Base-by-base conservation (phyloP, 2,797 vertebrate species). In the Pseudopleuronectes americanus region DNA sequence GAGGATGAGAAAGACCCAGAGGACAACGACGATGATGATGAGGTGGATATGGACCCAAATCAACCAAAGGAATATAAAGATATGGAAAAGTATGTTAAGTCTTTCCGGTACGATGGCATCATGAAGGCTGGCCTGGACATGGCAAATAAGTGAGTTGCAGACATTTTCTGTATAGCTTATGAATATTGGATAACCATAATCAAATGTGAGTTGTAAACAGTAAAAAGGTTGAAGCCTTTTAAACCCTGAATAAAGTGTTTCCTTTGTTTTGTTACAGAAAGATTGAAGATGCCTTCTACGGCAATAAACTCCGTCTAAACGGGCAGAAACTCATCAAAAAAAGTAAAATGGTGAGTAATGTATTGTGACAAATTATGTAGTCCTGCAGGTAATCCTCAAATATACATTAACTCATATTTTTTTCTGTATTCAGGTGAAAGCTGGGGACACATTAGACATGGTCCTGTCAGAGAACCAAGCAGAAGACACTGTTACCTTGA, bases 271-370 rank as follows among this genome's bases (percentile, higher is more conserved):
- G 0, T 52, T 71, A 80, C 90, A 99, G 98, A 92, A 96, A 96
- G 95, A 92, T 98, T 79, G 98, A 99, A 88, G 97, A 98, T 61
- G 95, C 96, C 16, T 98, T 99, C 93, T 99, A 99, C 84, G 89
- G 90, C 80, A 94, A 92, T 86, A 96, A 95, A 64, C 95, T 99
- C 79, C 90, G 96, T 79, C 92, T 99, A 68, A 99, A 99, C 13
- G 97, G 97, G 86, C 96, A 96, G 73, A 97, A 93, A 67, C 92
- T 99, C 0, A 94, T 96, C 87, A 99, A 99, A 94, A 99, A 99
- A 91, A 98, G 97, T 85, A 97, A 96, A 96, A 89, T 94, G 79
- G 97, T 99, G 85, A 93, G 96, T 86, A 8, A 2, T 9, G 8
- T n/a, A 8, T 56, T 1, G 63, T 45, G 14, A 4, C 6, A 55